Evolutionary conservation across 2,797 vertebrate genomes (phyloP), one percentile per base, ranked within the genome.

Genomic region (Pagetopsis macropterus): DNA sequence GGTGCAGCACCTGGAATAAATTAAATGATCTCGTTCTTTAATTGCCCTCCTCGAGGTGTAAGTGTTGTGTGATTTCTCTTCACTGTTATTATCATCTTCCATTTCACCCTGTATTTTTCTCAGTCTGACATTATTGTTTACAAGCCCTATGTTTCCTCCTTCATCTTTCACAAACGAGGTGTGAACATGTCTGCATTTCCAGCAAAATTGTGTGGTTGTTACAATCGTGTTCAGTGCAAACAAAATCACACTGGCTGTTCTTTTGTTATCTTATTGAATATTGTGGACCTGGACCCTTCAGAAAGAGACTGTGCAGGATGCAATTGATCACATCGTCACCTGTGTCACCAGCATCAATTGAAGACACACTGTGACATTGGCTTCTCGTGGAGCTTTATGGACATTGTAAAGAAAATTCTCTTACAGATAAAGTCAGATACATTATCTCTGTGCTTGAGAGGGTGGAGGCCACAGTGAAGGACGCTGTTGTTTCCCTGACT

Each of bases 391-490:
- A 50, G 44, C 67, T 59, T 75, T 8, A 0, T 56, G 46, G n/a
- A 37, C 68, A 19, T 43, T 60, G 55, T 50, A 41, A 50, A 68
- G 17, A 45, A 66, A 66, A 77, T 46, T 51, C 23, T 70, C 55
- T 33, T 19, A 11, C 70, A 19, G 57, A 49, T 44, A 76, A 70
- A 76, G 64, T 51, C 58, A 69, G 69, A 74, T 37, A 58, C 68
- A 46, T 21, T 27, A 58, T 71, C 58, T 83, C 74, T 11, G 70
- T 31, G 72, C 75, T 51, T 31, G 3, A 5, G 46, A 55, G 61
- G 65, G 67, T 63, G 69, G 82, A 84, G 83, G 82, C 75, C 74
- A 3, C 48, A 12, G 69, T 76, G 78, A 88, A 89, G 90, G 87
- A 81, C 84, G 12, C 21, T 1, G n/a, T 59, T 75, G 61, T 88